A percentile compares a stretch with the other conserved stretches of the same genome.
phyloP scores from a whole-genome alignment of 2,113 vertebrate genomes.

The Triplophysa rosa region DNA sequence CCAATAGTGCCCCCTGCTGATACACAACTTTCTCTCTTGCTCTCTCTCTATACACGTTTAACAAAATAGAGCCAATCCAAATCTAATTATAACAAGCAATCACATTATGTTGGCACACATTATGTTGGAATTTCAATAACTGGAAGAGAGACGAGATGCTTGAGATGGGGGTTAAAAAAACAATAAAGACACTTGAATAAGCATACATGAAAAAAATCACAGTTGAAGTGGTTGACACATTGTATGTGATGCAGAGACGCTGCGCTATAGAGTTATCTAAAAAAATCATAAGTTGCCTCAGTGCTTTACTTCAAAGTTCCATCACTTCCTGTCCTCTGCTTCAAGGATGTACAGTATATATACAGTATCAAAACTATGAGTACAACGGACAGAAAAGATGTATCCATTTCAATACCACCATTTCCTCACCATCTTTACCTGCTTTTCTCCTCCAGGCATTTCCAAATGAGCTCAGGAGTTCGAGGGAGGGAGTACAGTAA shows the following conservation, averaged over 20 bases:
- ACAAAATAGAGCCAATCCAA: background rate
- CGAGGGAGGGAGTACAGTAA: slow-evolving; percentile 47
- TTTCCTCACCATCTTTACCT: background rate
- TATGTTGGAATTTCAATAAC: background rate
- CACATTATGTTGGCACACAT: background rate
- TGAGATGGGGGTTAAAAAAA: no score
- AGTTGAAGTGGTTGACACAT: no score
- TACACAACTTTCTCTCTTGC: background rate
- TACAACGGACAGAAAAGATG: background rate
- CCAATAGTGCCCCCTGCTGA: slow-evolving; percentile 55
- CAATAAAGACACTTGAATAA: no score
- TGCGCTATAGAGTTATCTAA: no score
- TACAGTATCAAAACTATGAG: background rate
- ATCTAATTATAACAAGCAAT: background rate
- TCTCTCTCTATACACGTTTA: background rate
- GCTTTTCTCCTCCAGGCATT: slow-evolving; percentile 60
- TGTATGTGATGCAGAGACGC: no score
- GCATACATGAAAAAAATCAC: no score
- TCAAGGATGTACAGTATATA: background rate
- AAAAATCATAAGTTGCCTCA: no score
- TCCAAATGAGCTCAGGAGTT: slow-evolving; percentile 53
- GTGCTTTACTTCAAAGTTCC: background rate
- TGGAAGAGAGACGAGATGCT: background rate
- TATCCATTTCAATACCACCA: background rate
- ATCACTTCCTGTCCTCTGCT: background rate